Evolutionary conservation across 2,888 invertebrate species (phyloP).

Genomic region (Clunio marinus): DNA sequence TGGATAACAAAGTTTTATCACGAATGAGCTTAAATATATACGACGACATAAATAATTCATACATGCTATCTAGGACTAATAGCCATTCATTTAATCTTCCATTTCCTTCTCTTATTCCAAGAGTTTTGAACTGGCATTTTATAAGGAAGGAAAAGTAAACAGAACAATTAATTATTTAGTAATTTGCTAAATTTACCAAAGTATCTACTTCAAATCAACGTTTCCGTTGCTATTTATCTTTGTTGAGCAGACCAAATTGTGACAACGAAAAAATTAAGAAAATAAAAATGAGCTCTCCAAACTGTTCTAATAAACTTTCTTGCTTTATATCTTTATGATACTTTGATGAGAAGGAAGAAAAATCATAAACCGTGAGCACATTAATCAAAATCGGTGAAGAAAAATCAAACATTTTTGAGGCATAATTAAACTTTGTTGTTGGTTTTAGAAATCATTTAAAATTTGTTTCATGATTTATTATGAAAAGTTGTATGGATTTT

Average conservation of each 20-base stretch:
- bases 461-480: too few relatives aligned
- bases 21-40: background rate
- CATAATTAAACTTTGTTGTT: constrained; percentile 13
- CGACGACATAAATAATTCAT: background rate
- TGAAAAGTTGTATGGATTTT: too few relatives aligned
- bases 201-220: background rate
- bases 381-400: constrained; percentile 26
- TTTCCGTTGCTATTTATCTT: too few relatives aligned
- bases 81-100: too few relatives aligned
- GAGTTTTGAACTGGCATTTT: too few relatives aligned
- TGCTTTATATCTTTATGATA: constrained; percentile 8
- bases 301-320: constrained; percentile 17
- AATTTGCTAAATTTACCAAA: background rate
- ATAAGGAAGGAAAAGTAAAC: too few relatives aligned
- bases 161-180: background rate
- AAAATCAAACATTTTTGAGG: constrained; percentile 21
- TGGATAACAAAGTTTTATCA: too few relatives aligned
- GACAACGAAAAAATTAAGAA: background rate
- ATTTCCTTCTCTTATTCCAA: too few relatives aligned
- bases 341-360: too few relatives aligned
- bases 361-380: constrained; percentile 27
- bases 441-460: too few relatives aligned
- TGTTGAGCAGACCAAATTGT: too few relatives aligned
- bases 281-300: constrained; percentile 7
- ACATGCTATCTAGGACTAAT: too few relatives aligned